A percentile compares a stretch with the other conserved stretches of the same genome.
Evolutionary conservation across 2,797 vertebrate species (phyloP).

Genomic region (Rhinoraja longicauda): DNA sequence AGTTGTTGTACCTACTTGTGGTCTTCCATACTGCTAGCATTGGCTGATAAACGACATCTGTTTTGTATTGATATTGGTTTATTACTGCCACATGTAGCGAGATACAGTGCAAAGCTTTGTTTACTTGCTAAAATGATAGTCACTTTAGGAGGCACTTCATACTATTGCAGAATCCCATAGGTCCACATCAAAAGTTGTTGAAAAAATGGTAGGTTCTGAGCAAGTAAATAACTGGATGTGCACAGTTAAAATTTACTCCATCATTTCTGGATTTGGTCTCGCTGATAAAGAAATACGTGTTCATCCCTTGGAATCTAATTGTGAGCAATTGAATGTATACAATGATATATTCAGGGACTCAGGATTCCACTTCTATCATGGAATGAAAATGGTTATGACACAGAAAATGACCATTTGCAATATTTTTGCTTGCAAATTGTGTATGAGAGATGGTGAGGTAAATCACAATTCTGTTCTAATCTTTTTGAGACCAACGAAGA

Average conservation of each 20-base stretch:
- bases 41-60: background rate
- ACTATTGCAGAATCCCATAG: background rate
- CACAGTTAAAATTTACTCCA: background rate
- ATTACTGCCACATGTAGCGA: too few relatives aligned
- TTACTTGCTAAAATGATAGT: background rate
- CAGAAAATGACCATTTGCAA: too few relatives aligned
- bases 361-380: background rate
- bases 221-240: background rate
- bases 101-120: too few relatives aligned
- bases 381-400: background rate
- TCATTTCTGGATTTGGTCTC: background rate
- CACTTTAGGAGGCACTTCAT: background rate
- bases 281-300: background rate
- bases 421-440: background rate
- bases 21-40: background rate
- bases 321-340: background rate
- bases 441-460: background rate
- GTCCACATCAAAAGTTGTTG: background rate
- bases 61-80: background rate
- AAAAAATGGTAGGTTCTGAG: background rate
- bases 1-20: background rate
- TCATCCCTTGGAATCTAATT: background rate
- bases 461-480: background rate
- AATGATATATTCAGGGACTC: background rate
- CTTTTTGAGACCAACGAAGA: background rate